Base-by-base conservation (phyloP, 1,140 invertebrate genomes). In the Panulirus ornatus region DNA sequence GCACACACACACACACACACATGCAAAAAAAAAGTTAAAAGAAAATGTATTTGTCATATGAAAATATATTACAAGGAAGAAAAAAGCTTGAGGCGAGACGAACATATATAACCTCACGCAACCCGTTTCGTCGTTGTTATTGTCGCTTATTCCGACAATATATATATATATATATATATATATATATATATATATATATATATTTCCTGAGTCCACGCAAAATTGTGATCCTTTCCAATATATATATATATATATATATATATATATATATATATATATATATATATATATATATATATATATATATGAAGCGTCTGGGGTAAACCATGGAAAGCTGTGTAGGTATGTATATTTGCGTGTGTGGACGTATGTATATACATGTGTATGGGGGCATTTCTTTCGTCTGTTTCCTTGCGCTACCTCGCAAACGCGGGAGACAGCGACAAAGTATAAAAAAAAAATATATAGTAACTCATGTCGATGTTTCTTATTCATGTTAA, bases 171-270 rank as follows among this genome's bases (percentile, higher is more conserved):
- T 58, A 11, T 58, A 58, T 58, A 58, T 58, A 73, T 73, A 73
- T 73, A 73, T 73, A 73, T 73, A 73, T 73, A 73, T 73, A 73
- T 73, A 73, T 73, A n/a, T n/a, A n/a, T n/a, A n/a, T n/a, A n/a
- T n/a, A n/a, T n/a, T n/a, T n/a, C n/a, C n/a, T n/a, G n/a, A n/a
- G n/a, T n/a, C n/a, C n/a, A n/a, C n/a, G n/a, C n/a, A n/a, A n/a
- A n/a, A n/a, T n/a, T n/a, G n/a, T n/a, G n/a, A n/a, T n/a, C n/a
- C n/a, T n/a, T n/a, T n/a, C n/a, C n/a, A n/a, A n/a, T n/a, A n/a
- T n/a, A 73, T 73, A 34, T 73, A 73, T 73, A 73, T 73, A 73
- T 73, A 73, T 73, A 73, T 73, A 73, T 73, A 73, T 73, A 73
- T 73, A 73, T 73, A 73, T 73, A 73, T 73, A 73, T 73, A 73